Evolutionary conservation across 2,888 invertebrate species (phyloP).

Genomic region (Odontocolon sp.): DNA sequence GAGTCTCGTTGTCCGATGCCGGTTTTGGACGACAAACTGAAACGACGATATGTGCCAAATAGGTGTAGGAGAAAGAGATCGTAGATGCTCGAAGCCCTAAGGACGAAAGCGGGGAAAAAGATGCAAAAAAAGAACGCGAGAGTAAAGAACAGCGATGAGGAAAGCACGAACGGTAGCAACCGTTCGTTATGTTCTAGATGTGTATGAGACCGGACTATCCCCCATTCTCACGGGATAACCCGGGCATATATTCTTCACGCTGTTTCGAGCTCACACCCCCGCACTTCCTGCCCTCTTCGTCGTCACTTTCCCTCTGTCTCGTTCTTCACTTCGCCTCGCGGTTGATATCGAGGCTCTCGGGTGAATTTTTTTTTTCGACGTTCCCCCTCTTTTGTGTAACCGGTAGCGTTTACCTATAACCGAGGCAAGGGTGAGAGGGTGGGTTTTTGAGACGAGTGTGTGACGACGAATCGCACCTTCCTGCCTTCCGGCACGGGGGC

Average conservation of each 20-base stretch:
- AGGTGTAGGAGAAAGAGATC: not conserved
- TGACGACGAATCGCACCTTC: slow-evolving; percentile 65
- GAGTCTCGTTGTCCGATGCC: not conserved
- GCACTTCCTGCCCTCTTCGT: slow-evolving; percentile 61
- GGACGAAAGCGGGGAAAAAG: not conserved
- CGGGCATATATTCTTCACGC: slow-evolving; percentile 58
- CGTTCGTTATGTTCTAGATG: slow-evolving; percentile 42
- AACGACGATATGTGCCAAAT: not conserved
- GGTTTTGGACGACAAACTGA: not conserved
- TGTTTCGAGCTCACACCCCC: slow-evolving; percentile 62
- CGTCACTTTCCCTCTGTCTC: slow-evolving; percentile 48
- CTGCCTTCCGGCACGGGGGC: slow-evolving; percentile 58
- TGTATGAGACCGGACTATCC: slow-evolving; percentile 59
- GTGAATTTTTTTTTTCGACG: slow-evolving; percentile 44
- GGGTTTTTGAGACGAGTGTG: slow-evolving; percentile 51
- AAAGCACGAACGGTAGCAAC: slow-evolving; percentile 18
- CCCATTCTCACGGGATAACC: slow-evolving; percentile 66
- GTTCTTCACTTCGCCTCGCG: slow-evolving; percentile 28
- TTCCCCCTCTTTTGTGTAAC: slow-evolving; percentile 65
- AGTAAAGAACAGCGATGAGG: not conserved
- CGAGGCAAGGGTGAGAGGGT: slow-evolving; percentile 30
- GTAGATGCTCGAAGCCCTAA: not conserved
- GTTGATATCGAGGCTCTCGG: slow-evolving; percentile 26
- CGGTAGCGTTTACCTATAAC: slow-evolving; percentile 48
- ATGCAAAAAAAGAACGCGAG: slow-evolving; percentile 12